Percentiles rank a stretch among this genome's conserved stretches.
phyloP scores from a whole-genome alignment of 2,888 invertebrate species.

The Pelosia muscerda region DNA sequence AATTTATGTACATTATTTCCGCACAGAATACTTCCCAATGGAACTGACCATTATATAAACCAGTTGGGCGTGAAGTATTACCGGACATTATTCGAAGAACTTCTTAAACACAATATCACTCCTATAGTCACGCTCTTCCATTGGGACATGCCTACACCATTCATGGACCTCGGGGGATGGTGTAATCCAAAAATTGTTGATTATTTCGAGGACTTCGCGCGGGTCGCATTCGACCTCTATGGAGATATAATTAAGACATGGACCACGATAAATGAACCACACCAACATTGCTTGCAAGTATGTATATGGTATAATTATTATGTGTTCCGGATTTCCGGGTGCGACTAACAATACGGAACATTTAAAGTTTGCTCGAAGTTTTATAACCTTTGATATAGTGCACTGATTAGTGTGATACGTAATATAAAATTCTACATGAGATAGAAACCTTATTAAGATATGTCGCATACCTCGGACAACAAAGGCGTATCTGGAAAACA shows the following conservation, averaged over 20 bases:
- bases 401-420: background rate
- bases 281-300: slow-evolving; percentile 82
- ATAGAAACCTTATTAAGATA: background rate
- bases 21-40: slow-evolving; percentile 89
- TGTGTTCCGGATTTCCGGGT: slow-evolving; percentile 1
- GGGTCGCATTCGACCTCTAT: slow-evolving; percentile 85
- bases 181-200: slow-evolving; percentile 82
- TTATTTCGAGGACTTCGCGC: slow-evolving; percentile 86
- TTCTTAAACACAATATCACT: slow-evolving; percentile 88
- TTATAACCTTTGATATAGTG: background rate
- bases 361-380: background rate
- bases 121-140: slow-evolving; percentile 90
- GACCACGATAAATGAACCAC: slow-evolving; percentile 93
- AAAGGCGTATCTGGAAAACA: too few species aligned
- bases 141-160: slow-evolving; percentile 85
- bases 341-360: background rate
- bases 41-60: slow-evolving; percentile 89
- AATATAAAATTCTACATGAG: background rate
- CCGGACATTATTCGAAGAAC: slow-evolving; percentile 90
- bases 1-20: background rate
- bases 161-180: slow-evolving; percentile 86
- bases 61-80: slow-evolving; percentile 91
- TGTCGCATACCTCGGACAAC: too few species aligned
- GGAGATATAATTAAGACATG: slow-evolving; percentile 90
- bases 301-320: background rate